phyloP scores from a whole-genome alignment of 2,797 vertebrate genomes.

The Parotocinclus haroldoi region DNA sequence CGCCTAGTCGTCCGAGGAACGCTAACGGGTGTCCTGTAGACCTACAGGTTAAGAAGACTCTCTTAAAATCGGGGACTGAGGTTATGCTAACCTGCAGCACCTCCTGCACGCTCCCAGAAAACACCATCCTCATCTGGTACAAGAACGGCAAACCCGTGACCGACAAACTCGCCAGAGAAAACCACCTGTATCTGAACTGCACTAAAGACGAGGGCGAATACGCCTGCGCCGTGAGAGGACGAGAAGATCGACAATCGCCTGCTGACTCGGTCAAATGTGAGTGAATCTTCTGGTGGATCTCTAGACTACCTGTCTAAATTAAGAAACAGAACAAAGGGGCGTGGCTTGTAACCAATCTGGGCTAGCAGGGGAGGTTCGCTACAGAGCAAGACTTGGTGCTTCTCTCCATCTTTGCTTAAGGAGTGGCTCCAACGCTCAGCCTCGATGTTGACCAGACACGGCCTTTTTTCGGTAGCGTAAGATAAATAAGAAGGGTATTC shows the following conservation, averaged over 20 bases:
- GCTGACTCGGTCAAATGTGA: conserved; percentile 1
- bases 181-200: conserved; percentile 9
- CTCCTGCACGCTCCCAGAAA: conserved; percentile 26
- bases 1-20: too few relatives aligned
- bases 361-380: too few relatives aligned
- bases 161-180: conserved; percentile 1
- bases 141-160: conserved; percentile 1
- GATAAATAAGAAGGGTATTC: too few relatives aligned
- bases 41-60: conserved; percentile 17
- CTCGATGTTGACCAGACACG: too few relatives aligned
- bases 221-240: conserved; percentile 29
- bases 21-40: conserved; percentile 6
- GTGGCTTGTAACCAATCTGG: too few relatives aligned
- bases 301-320: too few relatives aligned
- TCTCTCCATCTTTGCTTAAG: too few relatives aligned
- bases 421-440: too few relatives aligned
- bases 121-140: conserved; percentile 32
- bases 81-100: conserved; percentile 37
- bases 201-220: background rate
- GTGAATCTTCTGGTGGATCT: too few relatives aligned
- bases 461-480: too few relatives aligned
- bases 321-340: too few relatives aligned
- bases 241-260: conserved; percentile 10
- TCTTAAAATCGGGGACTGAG: background rate
- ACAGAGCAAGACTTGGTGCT: too few relatives aligned